A percentile compares a stretch with the other conserved stretches of the same genome.
These are phyloP conservation scores for Pterocles orientalis DNA, from an alignment of 2,113 vertebrate genomes.

Conservation along the genomic window DNA sequence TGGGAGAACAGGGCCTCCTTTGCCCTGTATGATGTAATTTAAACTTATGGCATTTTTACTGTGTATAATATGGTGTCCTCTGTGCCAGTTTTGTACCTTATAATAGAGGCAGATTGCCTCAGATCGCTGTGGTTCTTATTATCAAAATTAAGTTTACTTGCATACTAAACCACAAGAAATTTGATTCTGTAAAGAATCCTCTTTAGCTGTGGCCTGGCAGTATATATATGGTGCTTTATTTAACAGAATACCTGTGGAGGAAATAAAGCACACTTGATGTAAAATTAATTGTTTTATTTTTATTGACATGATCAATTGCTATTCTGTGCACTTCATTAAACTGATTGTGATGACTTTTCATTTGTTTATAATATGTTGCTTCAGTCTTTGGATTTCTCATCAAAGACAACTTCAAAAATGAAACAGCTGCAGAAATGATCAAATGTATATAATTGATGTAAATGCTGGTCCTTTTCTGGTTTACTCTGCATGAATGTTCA, in stretches of 20 bases:
- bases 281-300: conserved; percentile 99
- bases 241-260: conserved; percentile 94
- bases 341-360: conserved; percentile 86
- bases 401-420: conserved; percentile 1
- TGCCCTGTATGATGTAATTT: conserved; percentile 90
- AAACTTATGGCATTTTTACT: conserved; percentile 99
- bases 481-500: neutral
- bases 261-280: conserved; percentile 99
- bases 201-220: conserved; percentile 97
- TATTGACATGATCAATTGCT: conserved; percentile 87
- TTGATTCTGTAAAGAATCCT: conserved; percentile 99
- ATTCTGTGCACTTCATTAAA: conserved; percentile 89
- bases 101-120: conserved; percentile 90
- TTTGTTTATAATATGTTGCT: conserved; percentile 78
- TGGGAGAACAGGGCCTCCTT: conserved; percentile 86
- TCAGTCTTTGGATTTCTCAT: conserved; percentile 67
- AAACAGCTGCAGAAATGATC: neutral
- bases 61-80: conserved; percentile 97
- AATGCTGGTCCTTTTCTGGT: neutral
- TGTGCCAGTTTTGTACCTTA: conserved; percentile 99
- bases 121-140: conserved; percentile 95
- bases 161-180: conserved; percentile 98
- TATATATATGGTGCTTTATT: conserved; percentile 99
- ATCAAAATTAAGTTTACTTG: conserved; percentile 99
- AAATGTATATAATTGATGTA: neutral